A percentile compares a stretch with the other conserved stretches of the same genome.
These are phyloP conservation scores for Morphnarchus princeps DNA, from an alignment of 2,113 vertebrate genomes.

Conservation along the genomic window DNA sequence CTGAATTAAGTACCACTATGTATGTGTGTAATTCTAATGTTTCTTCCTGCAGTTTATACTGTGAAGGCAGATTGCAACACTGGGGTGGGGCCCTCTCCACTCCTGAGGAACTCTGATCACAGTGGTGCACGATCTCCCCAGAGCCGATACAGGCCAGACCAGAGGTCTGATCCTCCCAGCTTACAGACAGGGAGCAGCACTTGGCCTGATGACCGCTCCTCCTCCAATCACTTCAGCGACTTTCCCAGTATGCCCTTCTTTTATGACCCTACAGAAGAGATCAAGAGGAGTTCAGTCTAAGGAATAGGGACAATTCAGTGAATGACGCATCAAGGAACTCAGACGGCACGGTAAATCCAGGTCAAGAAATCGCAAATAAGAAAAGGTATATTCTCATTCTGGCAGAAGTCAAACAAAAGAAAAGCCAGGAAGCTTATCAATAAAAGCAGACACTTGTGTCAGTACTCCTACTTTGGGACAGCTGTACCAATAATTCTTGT, in stretches of 20 bases:
- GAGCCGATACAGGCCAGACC: accelerated
- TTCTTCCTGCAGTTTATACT: neutral
- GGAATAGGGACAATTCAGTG: neutral
- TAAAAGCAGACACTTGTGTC: neutral
- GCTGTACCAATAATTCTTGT: neutral
- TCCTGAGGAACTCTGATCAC: accelerated
- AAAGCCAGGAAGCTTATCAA: neutral
- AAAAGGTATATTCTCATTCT: neutral
- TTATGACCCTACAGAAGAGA: neutral
- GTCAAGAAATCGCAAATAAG: neutral
- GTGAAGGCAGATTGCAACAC: neutral
- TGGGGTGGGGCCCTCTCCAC: neutral
- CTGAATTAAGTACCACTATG: neutral
- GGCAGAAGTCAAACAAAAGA: neutral
- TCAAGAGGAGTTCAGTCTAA: neutral
- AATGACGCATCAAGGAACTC: neutral
- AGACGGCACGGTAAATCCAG: neutral
- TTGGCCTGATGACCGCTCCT: neutral
- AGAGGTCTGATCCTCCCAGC: neutral
- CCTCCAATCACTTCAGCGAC: neutral
- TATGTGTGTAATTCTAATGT: neutral
- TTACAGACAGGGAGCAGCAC: neutral
- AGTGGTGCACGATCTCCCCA: accelerated
- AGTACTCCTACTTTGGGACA: neutral
- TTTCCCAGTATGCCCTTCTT: neutral